phyloP scores from a whole-genome alignment of 2,797 vertebrate species.

The Odontamblyopus lacepedii region DNA sequence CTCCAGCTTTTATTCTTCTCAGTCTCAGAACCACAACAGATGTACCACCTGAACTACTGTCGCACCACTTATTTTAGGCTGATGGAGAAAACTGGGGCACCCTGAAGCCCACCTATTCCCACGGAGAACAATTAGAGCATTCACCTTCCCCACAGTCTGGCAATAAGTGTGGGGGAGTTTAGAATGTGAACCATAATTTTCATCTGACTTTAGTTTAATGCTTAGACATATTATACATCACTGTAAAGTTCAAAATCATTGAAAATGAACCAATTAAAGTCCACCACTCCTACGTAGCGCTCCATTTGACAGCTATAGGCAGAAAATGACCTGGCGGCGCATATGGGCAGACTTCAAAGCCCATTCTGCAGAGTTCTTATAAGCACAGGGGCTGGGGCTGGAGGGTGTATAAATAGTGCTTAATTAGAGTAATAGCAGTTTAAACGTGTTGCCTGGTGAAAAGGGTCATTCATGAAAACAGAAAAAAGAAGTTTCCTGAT shows the following conservation, averaged over 20 bases:
- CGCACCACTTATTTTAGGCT: no score
- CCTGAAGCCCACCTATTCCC: no score
- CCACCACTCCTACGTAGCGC: background rate
- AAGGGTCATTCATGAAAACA: conserved; percentile 16
- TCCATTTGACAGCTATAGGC: background rate
- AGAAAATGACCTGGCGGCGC: conserved; percentile 1
- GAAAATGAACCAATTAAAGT: background rate
- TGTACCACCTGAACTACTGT: no score
- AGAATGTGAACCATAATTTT: no score
- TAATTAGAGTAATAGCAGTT: conserved; percentile 23
- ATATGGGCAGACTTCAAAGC: conserved; percentile 4
- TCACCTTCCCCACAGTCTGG: no score
- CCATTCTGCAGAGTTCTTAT: background rate
- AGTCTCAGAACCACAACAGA: no score
- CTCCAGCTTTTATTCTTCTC: no score
- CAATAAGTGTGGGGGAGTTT: no score
- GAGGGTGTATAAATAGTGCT: conserved; percentile 14
- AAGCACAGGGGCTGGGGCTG: background rate
- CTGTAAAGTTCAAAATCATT: background rate
- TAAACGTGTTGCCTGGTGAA: conserved; percentile 17
- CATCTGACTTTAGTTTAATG: background rate
- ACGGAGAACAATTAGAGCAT: no score
- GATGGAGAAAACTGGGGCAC: no score
- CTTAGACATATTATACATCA: background rate
- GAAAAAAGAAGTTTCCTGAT: background rate